These are phyloP conservation scores for Enoplosus armatus DNA, from an alignment of 2,797 vertebrate genomes.

Conservation along the genomic window DNA sequence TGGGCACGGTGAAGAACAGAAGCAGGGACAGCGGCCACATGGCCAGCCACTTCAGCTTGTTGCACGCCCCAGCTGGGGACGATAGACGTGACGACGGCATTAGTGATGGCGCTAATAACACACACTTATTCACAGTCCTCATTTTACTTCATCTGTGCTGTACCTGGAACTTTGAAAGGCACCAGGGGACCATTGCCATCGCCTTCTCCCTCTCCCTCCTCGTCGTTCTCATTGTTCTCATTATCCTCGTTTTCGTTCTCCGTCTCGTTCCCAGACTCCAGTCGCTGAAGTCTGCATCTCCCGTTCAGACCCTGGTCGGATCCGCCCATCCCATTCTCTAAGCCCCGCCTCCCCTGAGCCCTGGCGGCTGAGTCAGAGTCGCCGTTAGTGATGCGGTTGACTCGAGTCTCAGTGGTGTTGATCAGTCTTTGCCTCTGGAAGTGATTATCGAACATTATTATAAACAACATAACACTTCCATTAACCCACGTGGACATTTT, in stretches of 20 bases:
- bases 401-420: constrained; percentile 89
- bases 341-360: constrained; percentile 86
- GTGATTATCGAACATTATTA: not conserved
- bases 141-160: not conserved
- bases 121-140: not conserved
- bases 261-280: constrained; percentile 85
- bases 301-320: constrained; percentile 85
- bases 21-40: constrained; percentile 94
- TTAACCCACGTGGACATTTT: not conserved
- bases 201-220: constrained; percentile 86
- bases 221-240: constrained; percentile 88
- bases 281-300: constrained; percentile 65
- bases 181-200: constrained; percentile 87
- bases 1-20: constrained; percentile 94
- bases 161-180: constrained; percentile 91
- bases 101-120: no score
- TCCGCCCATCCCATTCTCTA: constrained; percentile 90
- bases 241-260: constrained; percentile 92
- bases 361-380: constrained; percentile 90
- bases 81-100: not conserved
- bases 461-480: not conserved
- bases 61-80: constrained; percentile 86
- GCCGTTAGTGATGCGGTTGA: constrained; percentile 85
- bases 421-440: constrained; percentile 93
- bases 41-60: constrained; percentile 90